Conservation (phyloP, 2,797 vertebrate species). For the Siniperca scherzeri region DNA sequence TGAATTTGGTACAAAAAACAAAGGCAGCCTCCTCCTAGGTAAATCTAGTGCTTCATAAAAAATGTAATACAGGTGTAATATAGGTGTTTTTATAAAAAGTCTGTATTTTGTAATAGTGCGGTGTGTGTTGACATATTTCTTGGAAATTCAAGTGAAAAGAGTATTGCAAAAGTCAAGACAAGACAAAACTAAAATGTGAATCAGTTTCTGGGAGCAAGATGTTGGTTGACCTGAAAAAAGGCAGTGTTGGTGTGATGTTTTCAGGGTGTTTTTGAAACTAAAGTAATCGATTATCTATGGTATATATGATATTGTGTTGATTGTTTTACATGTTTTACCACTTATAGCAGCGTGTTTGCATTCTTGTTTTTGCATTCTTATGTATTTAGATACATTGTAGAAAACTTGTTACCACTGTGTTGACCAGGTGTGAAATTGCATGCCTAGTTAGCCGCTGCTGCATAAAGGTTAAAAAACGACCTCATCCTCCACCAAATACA, state of each 20-base stretch:
- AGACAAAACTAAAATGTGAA: background rate
- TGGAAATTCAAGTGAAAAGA: background rate
- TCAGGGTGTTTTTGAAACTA: background rate
- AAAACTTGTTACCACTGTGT: background rate
- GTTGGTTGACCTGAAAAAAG: background rate
- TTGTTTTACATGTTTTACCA: background rate
- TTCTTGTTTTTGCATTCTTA: background rate
- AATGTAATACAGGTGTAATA: too few species aligned
- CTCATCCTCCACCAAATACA: background rate
- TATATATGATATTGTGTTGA: background rate
- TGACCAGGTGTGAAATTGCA: background rate
- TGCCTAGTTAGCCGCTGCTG: background rate
- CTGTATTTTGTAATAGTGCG: background rate
- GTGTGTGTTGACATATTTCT: background rate
- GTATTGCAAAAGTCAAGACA: background rate
- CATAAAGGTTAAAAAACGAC: background rate
- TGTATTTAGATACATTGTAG: background rate
- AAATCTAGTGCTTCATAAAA: background rate
- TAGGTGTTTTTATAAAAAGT: too few species aligned
- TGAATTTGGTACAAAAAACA: background rate
- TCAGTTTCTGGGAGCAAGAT: background rate
- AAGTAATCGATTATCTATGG: background rate
- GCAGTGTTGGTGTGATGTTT: background rate
- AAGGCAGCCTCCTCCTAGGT: background rate
- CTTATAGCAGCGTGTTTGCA: background rate